Evolutionary conservation across 2,113 vertebrate species (phyloP), one percentile per base, ranked within the genome.

Genomic region (Nannospalax galili): DNA sequence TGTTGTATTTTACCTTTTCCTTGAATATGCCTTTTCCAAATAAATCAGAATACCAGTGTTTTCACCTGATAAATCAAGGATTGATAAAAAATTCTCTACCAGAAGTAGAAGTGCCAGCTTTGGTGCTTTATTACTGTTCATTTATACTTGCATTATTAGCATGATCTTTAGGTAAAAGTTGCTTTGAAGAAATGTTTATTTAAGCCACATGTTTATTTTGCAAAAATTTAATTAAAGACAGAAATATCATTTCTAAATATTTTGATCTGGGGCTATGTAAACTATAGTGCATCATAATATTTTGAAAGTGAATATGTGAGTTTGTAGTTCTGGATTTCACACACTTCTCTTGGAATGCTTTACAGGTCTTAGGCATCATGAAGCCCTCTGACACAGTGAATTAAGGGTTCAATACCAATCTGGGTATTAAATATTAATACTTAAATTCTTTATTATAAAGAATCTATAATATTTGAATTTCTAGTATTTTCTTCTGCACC

Each of bases 231-330:
- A 87, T 79, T 93, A 77, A 80, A 92, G 22, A 45, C 35, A 84
- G 65, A 72, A 88, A 88, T 72, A n/a, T 84, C 9, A 88, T 72
- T 93, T 30, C 77, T 75, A 87, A 84, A 74, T 45, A 32, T 22
- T 52, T n/a, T 79, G 26, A 95, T 84, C 26, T 88, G 28, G 30
- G 32, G 40, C 52, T 65, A 77, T 17, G 28, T 45, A 91, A 84
- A 96, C 22, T 92, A 26, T 4, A 85, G 35, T n/a, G 2, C 9
- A 88, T 74, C 81, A 37, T 24, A 90, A 58, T 86, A n/a, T 67
- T 96, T 40, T 95, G 58, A 96, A 92, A 69, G 45, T 17, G 93
- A 75, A 72, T 84, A 89, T 86, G 45, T 65, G n/a, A 85, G 16
- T 78, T 93, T 93, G 28, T 62, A 30, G 7, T 67, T 94, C 40